Percentiles rank a stretch among this genome's conserved stretches.
Conservation (phyloP, 2,888 invertebrate genomes). For the Himalopsyche kuldschensis region DNA sequence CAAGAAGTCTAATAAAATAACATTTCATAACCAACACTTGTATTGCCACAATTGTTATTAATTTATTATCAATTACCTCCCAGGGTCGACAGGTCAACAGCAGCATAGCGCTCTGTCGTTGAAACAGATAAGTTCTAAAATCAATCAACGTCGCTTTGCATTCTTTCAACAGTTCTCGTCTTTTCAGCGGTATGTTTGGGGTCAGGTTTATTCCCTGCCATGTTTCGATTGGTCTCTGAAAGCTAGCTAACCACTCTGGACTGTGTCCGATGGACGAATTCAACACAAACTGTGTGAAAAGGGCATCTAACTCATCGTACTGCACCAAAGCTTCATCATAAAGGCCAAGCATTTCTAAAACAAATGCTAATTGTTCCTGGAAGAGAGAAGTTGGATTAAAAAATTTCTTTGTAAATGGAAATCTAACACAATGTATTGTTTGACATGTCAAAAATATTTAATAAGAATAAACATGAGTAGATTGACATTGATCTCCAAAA, state of each 20-base stretch:
- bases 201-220: constrained; percentile 82
- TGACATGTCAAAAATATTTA: too few relatives aligned
- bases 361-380: constrained; percentile 93
- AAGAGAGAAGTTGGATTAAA: constrained; percentile 42
- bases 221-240: constrained; percentile 75
- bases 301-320: constrained; percentile 95
- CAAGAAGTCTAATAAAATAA: too few relatives aligned
- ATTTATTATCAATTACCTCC: constrained; percentile 63
- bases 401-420: too few relatives aligned
- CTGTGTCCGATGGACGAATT: constrained; percentile 89
- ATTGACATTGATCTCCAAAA: too few relatives aligned
- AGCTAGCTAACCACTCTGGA: constrained; percentile 82
- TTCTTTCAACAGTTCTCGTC: constrained; percentile 56
- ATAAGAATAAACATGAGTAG: too few relatives aligned
- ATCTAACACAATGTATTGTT: neutral
- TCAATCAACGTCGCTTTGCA: constrained; percentile 76
- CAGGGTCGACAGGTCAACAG: constrained; percentile 73
- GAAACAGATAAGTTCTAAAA: constrained; percentile 90
- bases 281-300: constrained; percentile 94
- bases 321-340: constrained; percentile 94
- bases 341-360: constrained; percentile 90
- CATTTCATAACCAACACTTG: too few relatives aligned
- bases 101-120: constrained; percentile 87
- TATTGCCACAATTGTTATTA: neutral
- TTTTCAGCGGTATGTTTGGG: constrained; percentile 61